Evolutionary conservation across 2,113 vertebrate genomes (phyloP).

Genomic region (human): GRCh38 chr4:96101001-96101500

Average conservation of each 20-base stretch:
- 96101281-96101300: background rate
- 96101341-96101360: too few relatives aligned
- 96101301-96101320: background rate
- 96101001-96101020: background rate
- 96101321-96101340: too few relatives aligned
- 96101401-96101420: too few relatives aligned
- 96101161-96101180: background rate
- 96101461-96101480: too few relatives aligned
- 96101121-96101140: conserved; percentile 60
- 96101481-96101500: too few relatives aligned
- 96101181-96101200: conserved; percentile 46
- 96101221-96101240: conserved; percentile 17
- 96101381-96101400: too few relatives aligned
- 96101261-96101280: background rate
- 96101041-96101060: background rate
- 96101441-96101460: too few relatives aligned
- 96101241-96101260: background rate
- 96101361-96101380: too few relatives aligned
- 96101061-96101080: conserved; percentile 51
- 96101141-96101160: conserved; percentile 1
- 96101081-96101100: background rate
- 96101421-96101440: too few relatives aligned
- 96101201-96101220: background rate
- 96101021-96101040: background rate
- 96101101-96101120: conserved; percentile 52